These are phyloP conservation scores for Callimico goeldii DNA, from an alignment of 2,797 vertebrate species.

Conservation along the genomic window DNA sequence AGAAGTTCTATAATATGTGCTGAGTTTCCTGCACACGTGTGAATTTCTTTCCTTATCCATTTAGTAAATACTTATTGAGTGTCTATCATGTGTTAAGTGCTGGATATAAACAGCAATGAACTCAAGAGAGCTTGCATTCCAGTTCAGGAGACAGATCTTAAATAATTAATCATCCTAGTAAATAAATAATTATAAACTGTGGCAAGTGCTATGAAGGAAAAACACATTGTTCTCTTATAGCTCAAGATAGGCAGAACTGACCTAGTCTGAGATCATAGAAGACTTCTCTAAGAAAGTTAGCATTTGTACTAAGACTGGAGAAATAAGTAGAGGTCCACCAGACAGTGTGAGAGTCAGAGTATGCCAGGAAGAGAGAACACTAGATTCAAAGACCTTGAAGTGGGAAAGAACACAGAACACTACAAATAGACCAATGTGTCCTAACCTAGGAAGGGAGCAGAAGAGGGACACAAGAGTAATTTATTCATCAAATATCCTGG, in stretches of 20 bases:
- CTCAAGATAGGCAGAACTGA: slow-evolving; percentile 15
- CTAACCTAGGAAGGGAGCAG: neutral
- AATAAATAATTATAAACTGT: slow-evolving; percentile 41
- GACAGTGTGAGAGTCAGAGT: neutral
- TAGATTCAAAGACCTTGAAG: neutral
- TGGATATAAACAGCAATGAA: slow-evolving; percentile 30
- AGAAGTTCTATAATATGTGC: neutral
- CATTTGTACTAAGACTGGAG: neutral
- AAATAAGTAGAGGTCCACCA: neutral
- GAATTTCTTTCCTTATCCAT: slow-evolving; percentile 9
- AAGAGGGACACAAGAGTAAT: neutral
- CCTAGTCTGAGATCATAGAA: neutral
- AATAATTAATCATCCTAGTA: slow-evolving; percentile 37
- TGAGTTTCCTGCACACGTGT: neutral
- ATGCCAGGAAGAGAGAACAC: neutral
- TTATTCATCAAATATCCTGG: neutral
- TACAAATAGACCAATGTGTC: neutral
- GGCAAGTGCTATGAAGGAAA: neutral
- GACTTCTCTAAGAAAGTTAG: neutral
- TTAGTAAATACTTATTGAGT: slow-evolving; percentile 28
- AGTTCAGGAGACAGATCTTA: neutral
- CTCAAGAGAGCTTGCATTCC: slow-evolving; percentile 26
- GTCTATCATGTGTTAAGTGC: neutral
- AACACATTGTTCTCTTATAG: neutral
- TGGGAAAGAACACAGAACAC: neutral